These are phyloP conservation scores for Schizopygopsis malacanthus DNA, from an alignment of 2,797 vertebrate genomes.

Conservation along the genomic window DNA sequence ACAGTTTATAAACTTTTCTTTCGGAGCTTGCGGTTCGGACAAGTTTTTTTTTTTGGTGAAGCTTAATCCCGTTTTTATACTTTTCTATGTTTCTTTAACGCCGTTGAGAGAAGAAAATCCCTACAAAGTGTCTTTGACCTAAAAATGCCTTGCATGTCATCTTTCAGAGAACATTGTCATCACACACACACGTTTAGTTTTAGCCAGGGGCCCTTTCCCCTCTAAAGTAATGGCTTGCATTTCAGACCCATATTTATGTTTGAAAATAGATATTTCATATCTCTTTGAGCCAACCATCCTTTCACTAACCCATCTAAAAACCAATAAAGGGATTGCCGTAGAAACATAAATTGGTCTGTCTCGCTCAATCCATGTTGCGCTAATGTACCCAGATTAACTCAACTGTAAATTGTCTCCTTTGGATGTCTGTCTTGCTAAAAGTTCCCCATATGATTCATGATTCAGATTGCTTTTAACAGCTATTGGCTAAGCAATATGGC, in stretches of 20 bases:
- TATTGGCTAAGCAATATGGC: slow-evolving; percentile 99
- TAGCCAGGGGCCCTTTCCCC: slow-evolving; percentile 58
- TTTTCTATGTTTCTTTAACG: slow-evolving; percentile 54
- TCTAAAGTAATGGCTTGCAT: slow-evolving; percentile 79
- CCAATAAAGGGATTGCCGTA: slow-evolving; percentile 88
- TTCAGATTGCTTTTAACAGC: slow-evolving; percentile 99
- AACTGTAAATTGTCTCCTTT: slow-evolving; percentile 99
- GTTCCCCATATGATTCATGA: slow-evolving; percentile 99
- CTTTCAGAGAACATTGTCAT: slow-evolving; percentile 64
- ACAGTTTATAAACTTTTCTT: slow-evolving; percentile 39
- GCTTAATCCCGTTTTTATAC: background rate
- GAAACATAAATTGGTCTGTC: slow-evolving; percentile 98
- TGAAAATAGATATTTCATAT: slow-evolving; percentile 87
- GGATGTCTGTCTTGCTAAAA: slow-evolving; percentile 98
- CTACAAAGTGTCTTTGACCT: slow-evolving; percentile 75
- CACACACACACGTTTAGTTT: slow-evolving; percentile 58
- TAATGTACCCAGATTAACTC: slow-evolving; percentile 99
- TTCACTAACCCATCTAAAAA: slow-evolving; percentile 91
- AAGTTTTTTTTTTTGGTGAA: slow-evolving; percentile 7
- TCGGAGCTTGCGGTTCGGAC: slow-evolving; percentile 12
- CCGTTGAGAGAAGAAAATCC: slow-evolving; percentile 54
- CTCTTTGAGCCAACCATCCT: slow-evolving; percentile 83
- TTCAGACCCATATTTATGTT: slow-evolving; percentile 78
- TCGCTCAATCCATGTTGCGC: slow-evolving; percentile 93
- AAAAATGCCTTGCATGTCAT: slow-evolving; percentile 71